Conservation (phyloP, 1,140 invertebrate genomes). For the Ips typographus region DNA sequence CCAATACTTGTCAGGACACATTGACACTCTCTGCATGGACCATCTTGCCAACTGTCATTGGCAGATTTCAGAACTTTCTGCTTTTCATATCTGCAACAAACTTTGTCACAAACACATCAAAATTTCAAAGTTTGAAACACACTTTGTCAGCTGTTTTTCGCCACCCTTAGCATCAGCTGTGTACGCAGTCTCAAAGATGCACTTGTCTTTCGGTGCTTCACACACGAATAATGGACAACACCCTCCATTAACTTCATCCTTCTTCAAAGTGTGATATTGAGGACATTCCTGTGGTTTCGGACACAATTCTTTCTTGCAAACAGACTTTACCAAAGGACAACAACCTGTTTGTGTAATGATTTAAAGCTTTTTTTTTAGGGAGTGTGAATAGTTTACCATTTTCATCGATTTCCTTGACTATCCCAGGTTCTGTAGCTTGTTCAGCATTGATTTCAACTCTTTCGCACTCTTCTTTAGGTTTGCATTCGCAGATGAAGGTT, state of each 20-base stretch:
- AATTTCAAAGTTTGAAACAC: neutral
- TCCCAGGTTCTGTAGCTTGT: conserved; percentile 60
- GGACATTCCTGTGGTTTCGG: conserved; percentile 61
- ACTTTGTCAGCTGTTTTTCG: conserved; percentile 52
- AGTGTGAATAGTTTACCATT: conserved; percentile 21
- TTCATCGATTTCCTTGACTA: conserved; percentile 39
- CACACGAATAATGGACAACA: conserved; percentile 71
- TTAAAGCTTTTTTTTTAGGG: neutral
- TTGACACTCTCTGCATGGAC: conserved; percentile 64
- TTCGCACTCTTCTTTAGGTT: conserved; percentile 68
- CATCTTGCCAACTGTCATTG: conserved; percentile 67
- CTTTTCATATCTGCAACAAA: conserved; percentile 39
- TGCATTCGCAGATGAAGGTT: conserved; percentile 72
- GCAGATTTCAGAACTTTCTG: conserved; percentile 55
- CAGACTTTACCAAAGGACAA: conserved; percentile 61
- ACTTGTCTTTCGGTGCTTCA: conserved; percentile 68
- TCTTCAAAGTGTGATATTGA: conserved; percentile 57
- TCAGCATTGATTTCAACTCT: conserved; percentile 50
- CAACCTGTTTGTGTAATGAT: conserved; percentile 56
- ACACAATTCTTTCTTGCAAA: conserved; percentile 65
- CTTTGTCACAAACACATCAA: no score
- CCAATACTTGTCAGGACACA: conserved; percentile 52
- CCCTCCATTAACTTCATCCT: conserved; percentile 50
- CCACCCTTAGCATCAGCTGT: conserved; percentile 58
- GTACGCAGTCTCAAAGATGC: conserved; percentile 63